phyloP scores from a whole-genome alignment of 1,140 invertebrate genomes.

The Sycophila sp. region DNA sequence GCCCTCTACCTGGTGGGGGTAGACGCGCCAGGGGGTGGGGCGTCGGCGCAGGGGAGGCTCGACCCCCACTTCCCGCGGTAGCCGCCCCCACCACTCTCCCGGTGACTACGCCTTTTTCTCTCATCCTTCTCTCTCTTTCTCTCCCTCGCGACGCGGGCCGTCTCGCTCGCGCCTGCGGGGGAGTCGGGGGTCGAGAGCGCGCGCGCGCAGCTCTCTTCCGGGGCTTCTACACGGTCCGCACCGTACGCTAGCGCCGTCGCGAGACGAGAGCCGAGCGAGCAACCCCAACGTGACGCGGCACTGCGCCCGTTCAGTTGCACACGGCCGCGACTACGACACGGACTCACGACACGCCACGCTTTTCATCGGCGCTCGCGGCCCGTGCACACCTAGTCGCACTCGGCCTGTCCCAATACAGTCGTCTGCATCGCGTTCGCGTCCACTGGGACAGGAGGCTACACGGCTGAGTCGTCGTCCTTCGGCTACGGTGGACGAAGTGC shows the following conservation, averaged over 20 bases:
- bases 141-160: no score
- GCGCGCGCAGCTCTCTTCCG: neutral
- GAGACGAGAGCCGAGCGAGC: conserved; percentile 42
- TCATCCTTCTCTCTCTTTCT: no score
- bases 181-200: neutral
- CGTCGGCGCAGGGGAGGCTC: neutral
- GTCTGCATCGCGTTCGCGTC: no score
- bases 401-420: no score
- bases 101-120: neutral
- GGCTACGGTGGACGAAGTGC: neutral
- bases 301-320: conserved; percentile 62
- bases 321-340: conserved; percentile 65
- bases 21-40: neutral
- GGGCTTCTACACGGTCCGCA: neutral
- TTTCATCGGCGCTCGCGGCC: neutral
- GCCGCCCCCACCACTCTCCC: neutral
- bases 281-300: conserved; percentile 57
- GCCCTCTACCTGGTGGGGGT: neutral
- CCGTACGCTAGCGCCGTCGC: neutral
- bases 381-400: no score
- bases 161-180: neutral
- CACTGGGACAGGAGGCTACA: no score
- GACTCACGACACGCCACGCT: conserved; percentile 39
- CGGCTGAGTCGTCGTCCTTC: neutral
- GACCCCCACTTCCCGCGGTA: neutral